Evolutionary conservation across 2,113 vertebrate genomes (phyloP).

Genomic region (Oreocharis arfaki): DNA sequence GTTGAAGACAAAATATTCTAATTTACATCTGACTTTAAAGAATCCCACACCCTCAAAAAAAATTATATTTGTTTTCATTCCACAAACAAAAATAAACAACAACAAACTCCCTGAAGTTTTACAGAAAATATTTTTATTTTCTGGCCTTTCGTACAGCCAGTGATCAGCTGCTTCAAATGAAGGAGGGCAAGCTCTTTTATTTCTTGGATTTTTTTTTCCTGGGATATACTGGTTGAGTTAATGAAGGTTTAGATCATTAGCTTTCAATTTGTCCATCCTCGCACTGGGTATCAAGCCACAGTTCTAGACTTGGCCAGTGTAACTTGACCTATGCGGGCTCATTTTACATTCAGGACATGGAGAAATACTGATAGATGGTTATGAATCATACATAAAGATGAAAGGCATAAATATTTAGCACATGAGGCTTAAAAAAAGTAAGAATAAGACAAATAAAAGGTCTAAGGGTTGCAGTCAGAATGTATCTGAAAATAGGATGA

Average conservation of each 20-base stretch:
- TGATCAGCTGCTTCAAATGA: neutral
- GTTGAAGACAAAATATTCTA: neutral
- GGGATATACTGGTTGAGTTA: neutral
- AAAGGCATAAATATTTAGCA: conserved; percentile 49
- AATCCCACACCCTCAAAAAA: neutral
- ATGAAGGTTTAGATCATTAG: neutral
- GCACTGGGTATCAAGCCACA: neutral
- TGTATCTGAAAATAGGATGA: neutral
- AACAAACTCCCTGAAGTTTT: neutral
- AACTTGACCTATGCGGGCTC: neutral
- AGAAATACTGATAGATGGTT: conserved; percentile 1
- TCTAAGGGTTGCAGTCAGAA: neutral
- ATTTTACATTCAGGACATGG: neutral
- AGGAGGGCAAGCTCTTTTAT: neutral
- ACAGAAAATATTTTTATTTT: neutral
- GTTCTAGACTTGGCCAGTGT: neutral
- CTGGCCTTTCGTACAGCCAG: neutral
- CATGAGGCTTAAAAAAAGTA: neutral
- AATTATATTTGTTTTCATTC: neutral
- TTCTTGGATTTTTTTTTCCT: neutral
- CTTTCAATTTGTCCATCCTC: neutral
- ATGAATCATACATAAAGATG: neutral
- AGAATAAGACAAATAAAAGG: conserved; percentile 18
- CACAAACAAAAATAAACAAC: neutral
- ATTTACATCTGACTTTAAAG: neutral